phyloP scores from a whole-genome alignment of 2,888 invertebrate genomes.

The Hirtodrosophila duncani region DNA sequence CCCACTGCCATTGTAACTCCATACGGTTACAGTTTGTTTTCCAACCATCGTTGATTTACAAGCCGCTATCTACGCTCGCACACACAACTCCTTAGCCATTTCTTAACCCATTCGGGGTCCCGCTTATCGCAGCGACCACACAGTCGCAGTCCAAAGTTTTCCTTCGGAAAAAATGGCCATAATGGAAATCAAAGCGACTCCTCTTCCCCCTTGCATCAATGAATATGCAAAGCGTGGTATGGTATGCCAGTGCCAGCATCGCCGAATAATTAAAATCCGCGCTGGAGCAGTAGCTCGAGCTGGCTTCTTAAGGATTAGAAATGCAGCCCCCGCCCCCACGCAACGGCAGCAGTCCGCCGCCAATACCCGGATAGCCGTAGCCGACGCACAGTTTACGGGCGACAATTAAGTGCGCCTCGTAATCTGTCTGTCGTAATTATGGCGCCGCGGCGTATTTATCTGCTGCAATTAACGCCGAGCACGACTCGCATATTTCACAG shows the following conservation, averaged over 20 bases:
- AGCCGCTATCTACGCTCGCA: conserved; percentile 7
- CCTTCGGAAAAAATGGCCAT: conserved; percentile 15
- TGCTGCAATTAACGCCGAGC: conserved; percentile 68
- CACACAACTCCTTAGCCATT: conserved; percentile 15
- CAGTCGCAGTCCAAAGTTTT: conserved; percentile 48
- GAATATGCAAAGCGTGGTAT: conserved; percentile 41
- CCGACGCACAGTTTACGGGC: conserved; percentile 58
- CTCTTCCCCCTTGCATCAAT: conserved; percentile 29
- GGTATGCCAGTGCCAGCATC: conserved; percentile 16
- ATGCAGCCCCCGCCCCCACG: too few relatives aligned
- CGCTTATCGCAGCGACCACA: conserved; percentile 50
- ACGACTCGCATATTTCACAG: conserved; percentile 63
- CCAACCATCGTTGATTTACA: conserved; percentile 24
- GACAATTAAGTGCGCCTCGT: conserved; percentile 69
- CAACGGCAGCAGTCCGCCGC: too few relatives aligned
- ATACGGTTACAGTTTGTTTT: too few relatives aligned
- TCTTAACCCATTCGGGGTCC: conserved; percentile 31
- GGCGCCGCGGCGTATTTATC: conserved; percentile 69
- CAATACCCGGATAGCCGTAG: conserved; percentile 37
- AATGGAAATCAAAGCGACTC: conserved; percentile 59
- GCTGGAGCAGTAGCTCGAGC: conserved; percentile 45
- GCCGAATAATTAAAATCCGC: conserved; percentile 73
- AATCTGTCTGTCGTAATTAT: conserved; percentile 74
- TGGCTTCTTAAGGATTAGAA: too few relatives aligned
- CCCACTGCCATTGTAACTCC: too few relatives aligned